Percentiles rank a stretch among this genome's conserved stretches.
These are phyloP conservation scores for Macropus fuliginosus DNA, from an alignment of 2,797 vertebrate species.

Conservation along the genomic window DNA sequence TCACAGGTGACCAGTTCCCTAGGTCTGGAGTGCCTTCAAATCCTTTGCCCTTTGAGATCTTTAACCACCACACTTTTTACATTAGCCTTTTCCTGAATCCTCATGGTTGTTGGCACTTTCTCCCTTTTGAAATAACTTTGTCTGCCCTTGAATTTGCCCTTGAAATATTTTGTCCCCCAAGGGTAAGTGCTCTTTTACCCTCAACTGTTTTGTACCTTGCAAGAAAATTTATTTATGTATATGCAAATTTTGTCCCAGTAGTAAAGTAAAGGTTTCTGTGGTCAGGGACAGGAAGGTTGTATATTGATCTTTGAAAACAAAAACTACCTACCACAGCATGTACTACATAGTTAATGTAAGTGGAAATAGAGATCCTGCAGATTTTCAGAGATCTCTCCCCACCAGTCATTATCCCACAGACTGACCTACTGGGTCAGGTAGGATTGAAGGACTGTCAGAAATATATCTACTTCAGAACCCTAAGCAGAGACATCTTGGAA, in stretches of 20 bases:
- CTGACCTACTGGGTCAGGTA: not conserved
- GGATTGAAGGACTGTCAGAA: not conserved
- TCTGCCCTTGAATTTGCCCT: not conserved
- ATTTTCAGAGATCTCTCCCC: not conserved
- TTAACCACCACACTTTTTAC: not conserved
- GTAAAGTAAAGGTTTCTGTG: not conserved
- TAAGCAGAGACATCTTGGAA: not conserved
- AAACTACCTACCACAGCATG: not conserved
- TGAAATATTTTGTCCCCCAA: not conserved
- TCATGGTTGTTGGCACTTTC: not conserved
- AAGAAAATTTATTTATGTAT: not conserved
- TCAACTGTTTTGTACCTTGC: not conserved
- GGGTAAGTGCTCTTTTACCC: not conserved
- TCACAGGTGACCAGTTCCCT: not conserved
- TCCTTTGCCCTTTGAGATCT: not conserved
- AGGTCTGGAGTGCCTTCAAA: not conserved
- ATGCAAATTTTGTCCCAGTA: not conserved
- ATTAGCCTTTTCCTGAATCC: not conserved
- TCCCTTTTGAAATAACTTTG: not conserved
- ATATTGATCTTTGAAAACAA: not conserved
- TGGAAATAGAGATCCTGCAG: too few species aligned
- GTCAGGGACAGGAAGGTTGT: not conserved
- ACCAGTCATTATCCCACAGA: not conserved
- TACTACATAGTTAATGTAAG: not conserved
- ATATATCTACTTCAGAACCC: not conserved